Evolutionary conservation across 2,888 invertebrate species (phyloP).

Genomic region (Papilio demoleus): DNA sequence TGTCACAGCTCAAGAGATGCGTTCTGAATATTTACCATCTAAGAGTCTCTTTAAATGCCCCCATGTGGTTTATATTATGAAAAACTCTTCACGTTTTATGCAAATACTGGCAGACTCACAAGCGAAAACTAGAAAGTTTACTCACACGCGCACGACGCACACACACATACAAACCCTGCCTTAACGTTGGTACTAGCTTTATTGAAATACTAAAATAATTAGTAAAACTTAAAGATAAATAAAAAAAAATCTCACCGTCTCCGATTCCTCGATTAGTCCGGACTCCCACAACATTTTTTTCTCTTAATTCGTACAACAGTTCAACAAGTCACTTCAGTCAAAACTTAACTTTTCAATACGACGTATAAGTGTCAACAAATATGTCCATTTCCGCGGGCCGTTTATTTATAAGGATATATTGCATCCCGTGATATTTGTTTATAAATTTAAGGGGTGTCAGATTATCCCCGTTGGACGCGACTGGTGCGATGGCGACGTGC

Average conservation of each 20-base stretch:
- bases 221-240: slow-evolving; percentile 19
- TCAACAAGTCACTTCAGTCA: slow-evolving; percentile 60
- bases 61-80: slow-evolving; percentile 80
- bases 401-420: slow-evolving; percentile 56
- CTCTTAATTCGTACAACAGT: slow-evolving; percentile 60
- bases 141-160: slow-evolving; percentile 62
- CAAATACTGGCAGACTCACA: slow-evolving; percentile 74
- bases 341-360: slow-evolving; percentile 46
- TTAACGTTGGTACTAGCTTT: slow-evolving; percentile 30
- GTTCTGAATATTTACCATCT: slow-evolving; percentile 74
- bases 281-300: slow-evolving; percentile 80
- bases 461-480: slow-evolving; percentile 61
- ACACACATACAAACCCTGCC: slow-evolving; percentile 48
- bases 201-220: slow-evolving; percentile 21
- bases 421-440: slow-evolving; percentile 69
- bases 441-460: slow-evolving; percentile 51
- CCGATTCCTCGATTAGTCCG: slow-evolving; percentile 74
- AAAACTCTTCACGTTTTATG: slow-evolving; percentile 83
- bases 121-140: slow-evolving; percentile 83
- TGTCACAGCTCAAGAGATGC: slow-evolving; percentile 62
- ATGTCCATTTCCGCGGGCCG: slow-evolving; percentile 62
- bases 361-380: slow-evolving; percentile 52
- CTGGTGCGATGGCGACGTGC: slow-evolving; percentile 67
- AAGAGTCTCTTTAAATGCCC: slow-evolving; percentile 69
- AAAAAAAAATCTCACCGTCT: slow-evolving; percentile 68